These are phyloP conservation scores for Pithys albifrons DNA, from an alignment of 2,113 vertebrate species.

Conservation along the genomic window DNA sequence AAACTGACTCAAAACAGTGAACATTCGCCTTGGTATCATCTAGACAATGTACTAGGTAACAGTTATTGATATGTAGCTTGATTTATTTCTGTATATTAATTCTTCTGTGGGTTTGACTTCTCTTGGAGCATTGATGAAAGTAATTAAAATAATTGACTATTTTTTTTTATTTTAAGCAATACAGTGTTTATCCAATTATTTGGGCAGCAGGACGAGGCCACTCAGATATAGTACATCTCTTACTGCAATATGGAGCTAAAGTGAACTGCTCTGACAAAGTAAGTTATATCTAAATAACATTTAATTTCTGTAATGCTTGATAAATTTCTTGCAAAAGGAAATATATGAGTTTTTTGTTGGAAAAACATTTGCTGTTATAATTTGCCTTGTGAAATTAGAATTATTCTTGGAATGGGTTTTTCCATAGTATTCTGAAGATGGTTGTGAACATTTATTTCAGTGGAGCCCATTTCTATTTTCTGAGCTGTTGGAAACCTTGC, in stretches of 20 bases:
- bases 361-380: neutral
- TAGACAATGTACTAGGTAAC: neutral
- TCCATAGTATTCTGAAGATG: neutral
- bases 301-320: neutral
- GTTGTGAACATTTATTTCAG: neutral
- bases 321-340: neutral
- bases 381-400: neutral
- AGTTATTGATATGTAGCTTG: neutral
- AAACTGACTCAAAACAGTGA: neutral
- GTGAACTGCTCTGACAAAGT: slow-evolving; percentile 99
- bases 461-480: neutral
- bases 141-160: neutral
- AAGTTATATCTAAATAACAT: neutral
- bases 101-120: neutral
- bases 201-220: slow-evolving; percentile 97
- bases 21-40: neutral
- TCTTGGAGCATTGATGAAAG: neutral
- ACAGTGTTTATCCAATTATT: slow-evolving; percentile 96
- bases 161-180: slow-evolving; percentile 79
- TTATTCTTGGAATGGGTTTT: neutral
- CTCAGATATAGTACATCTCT: slow-evolving; percentile 87
- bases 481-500: neutral
- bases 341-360: neutral
- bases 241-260: slow-evolving; percentile 91
- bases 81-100: neutral